Percentiles rank a stretch among this genome's conserved stretches.
Evolutionary conservation across 1,140 invertebrate species (phyloP).

Genomic region (Meloidogyne exigua): DNA sequence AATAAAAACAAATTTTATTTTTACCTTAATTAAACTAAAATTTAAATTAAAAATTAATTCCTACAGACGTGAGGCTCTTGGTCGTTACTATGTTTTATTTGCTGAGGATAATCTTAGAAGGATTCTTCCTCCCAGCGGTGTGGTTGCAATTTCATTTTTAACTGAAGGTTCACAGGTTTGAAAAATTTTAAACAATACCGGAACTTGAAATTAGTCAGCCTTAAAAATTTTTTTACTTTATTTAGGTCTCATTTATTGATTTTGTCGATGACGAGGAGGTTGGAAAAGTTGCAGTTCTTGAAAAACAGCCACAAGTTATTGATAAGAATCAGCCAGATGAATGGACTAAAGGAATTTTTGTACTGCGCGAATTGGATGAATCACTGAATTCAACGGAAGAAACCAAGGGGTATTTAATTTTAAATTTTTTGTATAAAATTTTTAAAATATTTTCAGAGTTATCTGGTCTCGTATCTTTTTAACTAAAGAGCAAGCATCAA

Average conservation of each 20-base stretch:
- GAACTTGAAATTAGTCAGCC: too few species aligned
- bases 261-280: slow-evolving; percentile 33
- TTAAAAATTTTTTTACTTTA: background rate
- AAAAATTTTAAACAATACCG: background rate
- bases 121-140: slow-evolving; percentile 45
- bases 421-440: background rate
- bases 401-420: slow-evolving; percentile 17
- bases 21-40: slow-evolving; percentile 11
- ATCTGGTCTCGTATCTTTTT: slow-evolving; percentile 49
- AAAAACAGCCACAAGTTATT: slow-evolving; percentile 36
- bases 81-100: slow-evolving; percentile 58
- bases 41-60: background rate
- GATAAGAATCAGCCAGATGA: slow-evolving; percentile 34
- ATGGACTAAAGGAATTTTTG: slow-evolving; percentile 49
- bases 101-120: slow-evolving; percentile 47
- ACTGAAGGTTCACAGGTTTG: slow-evolving; percentile 30
- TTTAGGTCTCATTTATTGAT: slow-evolving; percentile 28
- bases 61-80: slow-evolving; percentile 53
- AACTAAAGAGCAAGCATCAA: slow-evolving; percentile 30
- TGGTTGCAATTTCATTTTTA: slow-evolving; percentile 49
- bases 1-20: background rate
- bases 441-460: slow-evolving; percentile 37
- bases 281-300: slow-evolving; percentile 29
- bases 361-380: slow-evolving; percentile 38
- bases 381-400: slow-evolving; percentile 1